phyloP scores from a whole-genome alignment of 2,888 invertebrate genomes.

The Zygothrica quintamaculata region DNA sequence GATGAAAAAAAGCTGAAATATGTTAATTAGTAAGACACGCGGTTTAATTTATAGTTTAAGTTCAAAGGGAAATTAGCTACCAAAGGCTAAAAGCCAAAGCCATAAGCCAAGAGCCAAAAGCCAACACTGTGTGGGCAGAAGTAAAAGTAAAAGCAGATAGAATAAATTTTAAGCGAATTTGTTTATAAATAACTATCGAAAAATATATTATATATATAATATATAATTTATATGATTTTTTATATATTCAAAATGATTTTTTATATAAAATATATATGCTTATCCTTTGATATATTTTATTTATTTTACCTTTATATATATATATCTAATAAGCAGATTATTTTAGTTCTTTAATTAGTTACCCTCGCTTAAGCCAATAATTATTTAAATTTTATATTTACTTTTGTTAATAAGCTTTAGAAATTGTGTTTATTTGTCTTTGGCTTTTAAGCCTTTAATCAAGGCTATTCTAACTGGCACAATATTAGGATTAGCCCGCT shows the following conservation, averaged over 20 bases:
- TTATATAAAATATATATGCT: no score
- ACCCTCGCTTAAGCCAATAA: no score
- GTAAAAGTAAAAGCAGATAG: slow-evolving; percentile 55
- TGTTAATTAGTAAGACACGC: slow-evolving; percentile 48
- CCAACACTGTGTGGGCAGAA: slow-evolving; percentile 34
- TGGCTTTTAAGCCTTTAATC: slow-evolving; percentile 3
- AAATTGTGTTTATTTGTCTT: neutral
- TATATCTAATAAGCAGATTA: no score
- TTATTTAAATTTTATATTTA: no score
- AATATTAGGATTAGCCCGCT: slow-evolving; percentile 51
- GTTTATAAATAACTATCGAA: slow-evolving; percentile 32
- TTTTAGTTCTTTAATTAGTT: no score
- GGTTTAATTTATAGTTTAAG: slow-evolving; percentile 41
- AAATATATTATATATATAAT: slow-evolving; percentile 12
- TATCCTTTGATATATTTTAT: no score
- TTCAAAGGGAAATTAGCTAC: slow-evolving; percentile 43
- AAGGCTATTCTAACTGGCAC: slow-evolving; percentile 46
- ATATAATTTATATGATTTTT: no score
- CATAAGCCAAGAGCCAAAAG: no score
- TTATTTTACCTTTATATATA: no score
- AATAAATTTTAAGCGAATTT: slow-evolving; percentile 38
- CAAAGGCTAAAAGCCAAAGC: no score
- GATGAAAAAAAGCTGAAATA: slow-evolving; percentile 40
- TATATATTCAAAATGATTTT: no score
- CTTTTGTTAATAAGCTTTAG: no score